A percentile compares a stretch with the other conserved stretches of the same genome.
phyloP scores from a whole-genome alignment of 2,888 invertebrate species.

The Anagyrus pseudococci region DNA sequence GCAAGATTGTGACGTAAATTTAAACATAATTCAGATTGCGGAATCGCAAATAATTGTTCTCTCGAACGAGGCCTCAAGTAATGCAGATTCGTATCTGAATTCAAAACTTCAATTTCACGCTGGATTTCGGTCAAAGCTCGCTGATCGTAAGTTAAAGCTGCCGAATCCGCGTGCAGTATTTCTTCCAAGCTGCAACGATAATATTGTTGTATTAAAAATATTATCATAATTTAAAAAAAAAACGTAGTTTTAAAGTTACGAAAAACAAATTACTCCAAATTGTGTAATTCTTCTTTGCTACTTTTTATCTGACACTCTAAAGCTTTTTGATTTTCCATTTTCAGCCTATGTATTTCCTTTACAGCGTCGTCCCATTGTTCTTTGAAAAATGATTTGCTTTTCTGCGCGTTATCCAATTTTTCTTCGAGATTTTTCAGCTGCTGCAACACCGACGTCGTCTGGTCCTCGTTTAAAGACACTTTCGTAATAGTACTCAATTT shows the following conservation, averaged over 20 bases:
- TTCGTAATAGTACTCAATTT: conserved; percentile 60
- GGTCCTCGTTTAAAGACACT: conserved; percentile 70
- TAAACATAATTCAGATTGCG: conserved; percentile 38
- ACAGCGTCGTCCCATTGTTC: conserved; percentile 77
- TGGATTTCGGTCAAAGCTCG: conserved; percentile 53
- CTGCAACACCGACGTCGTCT: conserved; percentile 71
- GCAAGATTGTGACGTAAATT: conserved; percentile 40
- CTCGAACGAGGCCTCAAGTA: conserved; percentile 33
- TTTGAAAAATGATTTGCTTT: conserved; percentile 77
- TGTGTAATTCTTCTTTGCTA: conserved; percentile 58
- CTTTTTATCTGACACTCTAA: conserved; percentile 65
- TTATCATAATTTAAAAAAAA: background rate
- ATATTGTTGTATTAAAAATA: background rate
- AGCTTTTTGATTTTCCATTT: conserved; percentile 65
- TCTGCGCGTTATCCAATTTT: conserved; percentile 69
- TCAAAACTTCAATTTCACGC: conserved; percentile 53
- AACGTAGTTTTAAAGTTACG: too few relatives aligned
- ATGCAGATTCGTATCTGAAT: conserved; percentile 44
- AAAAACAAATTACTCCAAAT: conserved; percentile 49
- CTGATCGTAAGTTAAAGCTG: conserved; percentile 53
- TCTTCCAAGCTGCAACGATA: conserved; percentile 51
- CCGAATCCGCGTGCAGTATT: conserved; percentile 51
- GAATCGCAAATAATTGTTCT: conserved; percentile 39
- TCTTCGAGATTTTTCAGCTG: conserved; percentile 72
- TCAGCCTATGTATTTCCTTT: conserved; percentile 71